Evolutionary conservation across 2,113 vertebrate genomes (phyloP).

Genomic region (Actinemys pallida): DNA sequence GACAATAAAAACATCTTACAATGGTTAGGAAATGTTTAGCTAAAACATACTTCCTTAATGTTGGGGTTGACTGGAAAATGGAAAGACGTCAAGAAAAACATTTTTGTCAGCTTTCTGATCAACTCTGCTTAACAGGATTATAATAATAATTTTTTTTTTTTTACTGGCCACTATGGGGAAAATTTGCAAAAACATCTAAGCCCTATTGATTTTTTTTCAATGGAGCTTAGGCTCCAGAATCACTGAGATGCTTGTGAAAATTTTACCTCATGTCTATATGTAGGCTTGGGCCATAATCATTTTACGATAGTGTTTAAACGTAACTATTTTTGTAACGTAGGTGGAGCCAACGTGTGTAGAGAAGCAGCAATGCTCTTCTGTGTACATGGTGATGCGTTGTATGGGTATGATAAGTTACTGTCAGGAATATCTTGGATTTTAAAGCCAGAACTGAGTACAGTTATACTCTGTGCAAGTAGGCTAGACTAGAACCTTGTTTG

Average conservation of each 20-base stretch:
- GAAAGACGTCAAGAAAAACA: constrained; percentile 19
- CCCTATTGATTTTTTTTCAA: neutral
- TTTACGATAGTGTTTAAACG: constrained; percentile 31
- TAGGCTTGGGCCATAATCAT: neutral
- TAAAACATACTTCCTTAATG: neutral
- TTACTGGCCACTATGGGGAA: neutral
- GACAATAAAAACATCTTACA: neutral
- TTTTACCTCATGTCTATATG: neutral
- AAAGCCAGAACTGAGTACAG: constrained; percentile 32
- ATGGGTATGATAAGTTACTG: constrained; percentile 12
- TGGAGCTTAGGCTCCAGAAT: neutral
- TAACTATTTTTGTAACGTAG: constrained; percentile 29
- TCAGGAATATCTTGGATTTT: constrained; percentile 53
- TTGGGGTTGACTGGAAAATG: constrained; percentile 18
- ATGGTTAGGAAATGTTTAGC: neutral
- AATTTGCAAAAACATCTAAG: neutral
- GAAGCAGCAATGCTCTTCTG: neutral
- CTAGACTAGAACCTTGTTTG: constrained; percentile 15
- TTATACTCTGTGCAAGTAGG: neutral
- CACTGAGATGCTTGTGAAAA: neutral
- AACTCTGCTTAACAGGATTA: neutral
- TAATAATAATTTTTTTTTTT: neutral
- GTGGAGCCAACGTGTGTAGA: constrained; percentile 41
- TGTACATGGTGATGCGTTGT: neutral
- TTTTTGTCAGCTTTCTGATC: constrained; percentile 25